Evolutionary conservation across 92 coral and sea anemone species (phyloP), one percentile per base, ranked within the genome.

Genomic region (Scolanthus callimorphus): DNA sequence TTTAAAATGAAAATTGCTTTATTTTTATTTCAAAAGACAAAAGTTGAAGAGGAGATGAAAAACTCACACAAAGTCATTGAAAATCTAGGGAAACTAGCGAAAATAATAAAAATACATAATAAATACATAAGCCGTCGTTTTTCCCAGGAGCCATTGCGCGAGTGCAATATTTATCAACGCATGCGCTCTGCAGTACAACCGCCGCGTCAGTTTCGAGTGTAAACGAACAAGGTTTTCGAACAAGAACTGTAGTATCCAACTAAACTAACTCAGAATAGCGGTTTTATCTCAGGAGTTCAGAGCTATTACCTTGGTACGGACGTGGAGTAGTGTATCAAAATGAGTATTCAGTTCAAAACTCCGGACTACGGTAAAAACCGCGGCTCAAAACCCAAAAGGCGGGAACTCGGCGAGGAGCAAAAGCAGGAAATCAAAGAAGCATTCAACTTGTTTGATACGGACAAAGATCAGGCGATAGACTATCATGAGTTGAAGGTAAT

Each of bases 351-450:
- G 43, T 57, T 91, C 50, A 88, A 90, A 76, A 82, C 97, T 51
- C 97, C 97, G 27, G 97, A 91, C 80, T 91, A 83, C 39, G 77
- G 92, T 49, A 91, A 91, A 55, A 86, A 84, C 46, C 91, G 91
- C 61, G 78, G 90, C 25, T 49, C 91, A 17, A 85, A 90, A 46
- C 78, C 78, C 39, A 91, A 91, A 57, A 78, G 96, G 70, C 90
- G 91, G 43, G 97, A 91, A 48, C 82, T 91, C 12, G 97, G 97
- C 1, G 97, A 91, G 57, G 97, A 91, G 29, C 97, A 91, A 63
- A 91, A 88, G 41, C 97, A 91, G 84, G 97, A 91, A 60, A 91
- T 91, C 73, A 89, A 85, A 67, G 97, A 91, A 51, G 97, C 97
- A 20, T 91, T 91, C 65, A 95, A 91, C 54, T 73, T 91, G 43